These are phyloP conservation scores for Crenichthys baileyi DNA, from an alignment of 2,797 vertebrate species.

Conservation along the genomic window DNA sequence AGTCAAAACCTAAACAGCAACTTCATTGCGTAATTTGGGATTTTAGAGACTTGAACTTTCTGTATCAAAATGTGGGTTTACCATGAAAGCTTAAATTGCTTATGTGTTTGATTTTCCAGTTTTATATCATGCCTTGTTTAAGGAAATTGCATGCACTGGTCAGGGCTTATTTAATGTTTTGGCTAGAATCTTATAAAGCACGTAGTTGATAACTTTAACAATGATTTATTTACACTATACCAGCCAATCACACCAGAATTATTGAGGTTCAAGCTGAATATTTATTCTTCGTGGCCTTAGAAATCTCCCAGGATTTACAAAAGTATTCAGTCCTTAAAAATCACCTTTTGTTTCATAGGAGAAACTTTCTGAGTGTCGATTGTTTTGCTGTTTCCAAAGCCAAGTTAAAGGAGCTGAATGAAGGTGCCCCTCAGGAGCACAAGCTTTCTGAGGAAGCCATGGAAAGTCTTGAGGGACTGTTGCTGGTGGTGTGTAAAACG, in stretches of 20 bases:
- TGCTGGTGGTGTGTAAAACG: conserved; percentile 80
- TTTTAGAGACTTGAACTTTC: neutral
- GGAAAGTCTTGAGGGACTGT: conserved; percentile 85
- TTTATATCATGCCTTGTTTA: neutral
- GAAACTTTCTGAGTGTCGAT: neutral
- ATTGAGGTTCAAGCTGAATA: neutral
- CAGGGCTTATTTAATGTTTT: neutral
- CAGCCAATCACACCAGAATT: neutral
- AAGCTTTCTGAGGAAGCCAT: conserved; percentile 88
- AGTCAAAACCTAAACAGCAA: neutral
- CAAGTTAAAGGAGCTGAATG: conserved; percentile 95
- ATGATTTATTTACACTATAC: neutral
- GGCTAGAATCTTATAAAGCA: neutral
- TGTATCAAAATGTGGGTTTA: too few relatives aligned
- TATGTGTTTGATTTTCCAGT: neutral
- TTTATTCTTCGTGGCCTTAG: neutral
- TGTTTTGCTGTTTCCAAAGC: conserved; percentile 67
- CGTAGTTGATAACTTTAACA: neutral
- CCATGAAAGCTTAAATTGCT: too few relatives aligned
- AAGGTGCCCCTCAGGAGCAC: conserved; percentile 83
- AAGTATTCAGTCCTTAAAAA: neutral
- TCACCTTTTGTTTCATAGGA: neutral
- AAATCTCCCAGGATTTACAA: neutral
- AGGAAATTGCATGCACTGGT: neutral
- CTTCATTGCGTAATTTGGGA: neutral